Evolutionary conservation across 2,888 invertebrate species (phyloP).

Genomic region (Folsomia manolachei): DNA sequence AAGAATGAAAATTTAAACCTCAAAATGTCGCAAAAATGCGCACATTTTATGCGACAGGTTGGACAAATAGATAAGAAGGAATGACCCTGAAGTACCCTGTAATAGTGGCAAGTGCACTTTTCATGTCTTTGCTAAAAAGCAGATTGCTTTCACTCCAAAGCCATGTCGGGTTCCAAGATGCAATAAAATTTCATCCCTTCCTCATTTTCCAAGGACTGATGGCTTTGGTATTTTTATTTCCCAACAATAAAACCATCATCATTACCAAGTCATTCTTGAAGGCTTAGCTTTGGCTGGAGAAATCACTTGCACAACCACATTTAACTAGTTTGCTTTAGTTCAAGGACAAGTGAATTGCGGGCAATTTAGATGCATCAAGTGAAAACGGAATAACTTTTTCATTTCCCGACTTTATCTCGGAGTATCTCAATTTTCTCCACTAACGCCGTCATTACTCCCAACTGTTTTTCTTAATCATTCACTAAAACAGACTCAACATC

Average conservation of each 20-base stretch:
- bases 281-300: not conserved
- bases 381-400: not conserved
- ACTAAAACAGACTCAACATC: not conserved
- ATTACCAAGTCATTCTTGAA: conserved; percentile 6
- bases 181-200: not conserved
- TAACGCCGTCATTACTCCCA: not conserved
- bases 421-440: not conserved
- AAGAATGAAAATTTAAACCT: too few relatives aligned
- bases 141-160: not conserved
- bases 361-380: conserved; percentile 6
- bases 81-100: too few relatives aligned
- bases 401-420: not conserved
- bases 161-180: not conserved
- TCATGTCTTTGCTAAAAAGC: not conserved
- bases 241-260: conserved; percentile 3
- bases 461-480: not conserved
- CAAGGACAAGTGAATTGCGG: not conserved
- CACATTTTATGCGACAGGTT: not conserved
- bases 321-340: too few relatives aligned
- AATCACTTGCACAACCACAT: too few relatives aligned
- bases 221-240: not conserved
- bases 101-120: not conserved
- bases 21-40: not conserved
- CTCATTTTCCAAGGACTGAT: not conserved
- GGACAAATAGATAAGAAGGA: too few relatives aligned